Conservation (phyloP, 1,140 invertebrate species). For the Linepithema humile region DNA sequence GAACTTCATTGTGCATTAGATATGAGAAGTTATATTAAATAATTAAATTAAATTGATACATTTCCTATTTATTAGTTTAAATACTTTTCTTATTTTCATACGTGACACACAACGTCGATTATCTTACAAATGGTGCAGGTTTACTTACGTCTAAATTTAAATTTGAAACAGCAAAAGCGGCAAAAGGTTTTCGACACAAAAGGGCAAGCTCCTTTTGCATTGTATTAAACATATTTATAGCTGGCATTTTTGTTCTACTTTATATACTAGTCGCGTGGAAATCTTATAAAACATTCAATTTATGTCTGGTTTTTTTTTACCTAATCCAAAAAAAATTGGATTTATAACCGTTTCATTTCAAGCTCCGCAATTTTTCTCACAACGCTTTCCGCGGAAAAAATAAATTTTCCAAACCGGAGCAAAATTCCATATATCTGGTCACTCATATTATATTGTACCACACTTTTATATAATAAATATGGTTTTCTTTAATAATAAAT, state of each 20-base stretch:
- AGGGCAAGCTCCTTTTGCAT: not conserved
- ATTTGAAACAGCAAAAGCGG: not conserved
- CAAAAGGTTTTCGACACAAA: not conserved
- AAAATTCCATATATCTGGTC: not conserved
- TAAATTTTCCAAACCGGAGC: not conserved
- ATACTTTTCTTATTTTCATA: not conserved
- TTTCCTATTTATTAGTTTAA: conserved; percentile 11
- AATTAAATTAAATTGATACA: conserved; percentile 12
- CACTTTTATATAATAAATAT: conserved; percentile 15
- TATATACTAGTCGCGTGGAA: not conserved
- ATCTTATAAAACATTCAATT: not conserved
- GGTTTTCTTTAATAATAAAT: not conserved
- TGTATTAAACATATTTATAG: not conserved
- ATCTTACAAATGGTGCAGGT: conserved; percentile 19
- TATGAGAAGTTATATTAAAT: conserved; percentile 42
- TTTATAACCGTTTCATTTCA: not conserved
- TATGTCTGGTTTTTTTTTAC: not conserved
- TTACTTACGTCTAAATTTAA: conserved; percentile 11
- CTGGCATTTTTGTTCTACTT: not conserved
- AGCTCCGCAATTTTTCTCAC: not conserved
- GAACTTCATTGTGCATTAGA: conserved; percentile 22
- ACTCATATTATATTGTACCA: not conserved
- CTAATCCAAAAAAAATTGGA: not conserved
- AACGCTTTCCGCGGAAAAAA: not conserved
- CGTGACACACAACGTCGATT: conserved; percentile 1